Percentiles rank a stretch among this genome's conserved stretches.
phyloP scores from a whole-genome alignment of 2,888 invertebrate species.

The Epinotia ramella region DNA sequence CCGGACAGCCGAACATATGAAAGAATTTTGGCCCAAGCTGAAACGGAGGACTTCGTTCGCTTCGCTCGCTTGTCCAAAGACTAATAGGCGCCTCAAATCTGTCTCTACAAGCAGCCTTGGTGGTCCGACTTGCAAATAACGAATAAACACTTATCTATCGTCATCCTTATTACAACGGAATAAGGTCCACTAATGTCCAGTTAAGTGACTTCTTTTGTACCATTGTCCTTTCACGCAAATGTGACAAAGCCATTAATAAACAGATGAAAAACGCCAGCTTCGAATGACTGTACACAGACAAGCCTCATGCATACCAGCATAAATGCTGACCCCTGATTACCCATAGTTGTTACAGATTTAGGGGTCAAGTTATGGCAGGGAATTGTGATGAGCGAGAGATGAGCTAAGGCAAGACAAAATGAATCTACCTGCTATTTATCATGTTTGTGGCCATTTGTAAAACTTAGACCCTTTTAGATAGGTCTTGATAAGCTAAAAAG shows the following conservation, averaged over 20 bases:
- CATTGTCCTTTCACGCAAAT: slow-evolving; percentile 18
- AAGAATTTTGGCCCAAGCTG: too few relatives aligned
- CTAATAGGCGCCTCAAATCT: neutral
- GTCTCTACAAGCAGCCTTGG: slow-evolving; percentile 1
- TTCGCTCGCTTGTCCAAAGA: neutral
- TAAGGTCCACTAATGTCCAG: neutral
- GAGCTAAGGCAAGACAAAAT: neutral
- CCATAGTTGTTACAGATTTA: too few relatives aligned
- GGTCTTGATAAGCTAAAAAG: neutral
- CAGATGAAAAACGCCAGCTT: neutral
- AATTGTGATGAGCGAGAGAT: too few relatives aligned
- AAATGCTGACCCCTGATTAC: too few relatives aligned
- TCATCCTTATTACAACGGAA: neutral
- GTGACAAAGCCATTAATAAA: slow-evolving; percentile 16
- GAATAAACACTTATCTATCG: neutral
- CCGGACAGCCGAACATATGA: too few relatives aligned
- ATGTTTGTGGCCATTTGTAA: neutral
- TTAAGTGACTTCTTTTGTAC: neutral
- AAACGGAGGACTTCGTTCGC: too few relatives aligned
- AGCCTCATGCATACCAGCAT: too few relatives aligned
- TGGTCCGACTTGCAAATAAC: slow-evolving; percentile 21
- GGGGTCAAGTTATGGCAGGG: too few relatives aligned
- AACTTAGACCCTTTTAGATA: slow-evolving; percentile 1
- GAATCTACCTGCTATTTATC: neutral
- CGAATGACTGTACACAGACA: neutral